Conservation (phyloP, 2,113 vertebrate genomes). For the Ctenodactylus gundi region DNA sequence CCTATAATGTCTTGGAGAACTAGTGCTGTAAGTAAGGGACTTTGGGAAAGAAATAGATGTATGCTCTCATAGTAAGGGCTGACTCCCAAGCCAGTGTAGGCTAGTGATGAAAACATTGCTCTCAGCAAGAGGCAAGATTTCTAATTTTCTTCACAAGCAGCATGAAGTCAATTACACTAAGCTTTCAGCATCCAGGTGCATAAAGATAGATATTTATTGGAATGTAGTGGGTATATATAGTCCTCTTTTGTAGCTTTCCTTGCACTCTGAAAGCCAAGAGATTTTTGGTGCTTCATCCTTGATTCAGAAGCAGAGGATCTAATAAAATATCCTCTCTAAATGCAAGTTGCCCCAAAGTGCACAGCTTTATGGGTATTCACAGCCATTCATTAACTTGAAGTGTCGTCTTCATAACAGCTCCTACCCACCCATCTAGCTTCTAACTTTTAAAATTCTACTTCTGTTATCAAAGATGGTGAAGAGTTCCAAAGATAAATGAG, state of each 20-base stretch:
- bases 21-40: neutral
- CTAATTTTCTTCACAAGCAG: slow-evolving; percentile 64
- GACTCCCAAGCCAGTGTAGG: neutral
- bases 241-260: neutral
- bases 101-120: slow-evolving; percentile 46
- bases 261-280: neutral
- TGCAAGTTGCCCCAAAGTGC: neutral
- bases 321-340: neutral
- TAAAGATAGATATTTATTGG: slow-evolving; percentile 33
- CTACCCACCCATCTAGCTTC: neutral
- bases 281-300: neutral
- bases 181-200: slow-evolving; percentile 13
- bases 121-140: slow-evolving; percentile 26
- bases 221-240: neutral
- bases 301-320: neutral
- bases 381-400: neutral
- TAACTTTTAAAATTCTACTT: neutral
- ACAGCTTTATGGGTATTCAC: neutral
- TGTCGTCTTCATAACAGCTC: neutral
- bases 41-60: slow-evolving; percentile 11
- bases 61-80: slow-evolving; percentile 25
- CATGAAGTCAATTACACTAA: slow-evolving; percentile 56
- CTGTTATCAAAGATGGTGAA: neutral
- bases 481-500: neutral
- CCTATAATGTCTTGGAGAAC: neutral